These are phyloP conservation scores for Osmerus mordax DNA, from an alignment of 2,113 vertebrate species.

Conservation along the genomic window DNA sequence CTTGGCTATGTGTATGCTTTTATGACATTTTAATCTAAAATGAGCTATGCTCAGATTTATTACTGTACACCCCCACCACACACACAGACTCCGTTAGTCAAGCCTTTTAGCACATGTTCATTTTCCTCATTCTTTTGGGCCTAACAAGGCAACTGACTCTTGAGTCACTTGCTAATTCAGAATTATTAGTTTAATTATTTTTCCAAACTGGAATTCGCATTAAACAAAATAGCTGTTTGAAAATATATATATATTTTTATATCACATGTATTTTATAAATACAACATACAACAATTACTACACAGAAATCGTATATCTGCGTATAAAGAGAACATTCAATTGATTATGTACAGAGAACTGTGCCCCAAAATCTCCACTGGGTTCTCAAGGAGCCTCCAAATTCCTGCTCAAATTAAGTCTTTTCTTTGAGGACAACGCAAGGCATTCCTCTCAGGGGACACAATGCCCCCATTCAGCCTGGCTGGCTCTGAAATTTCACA, in stretches of 20 bases:
- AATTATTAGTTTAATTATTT: no score
- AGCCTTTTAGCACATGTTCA: no score
- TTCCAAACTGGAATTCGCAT: no score
- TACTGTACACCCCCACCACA: no score
- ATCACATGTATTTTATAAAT: no score
- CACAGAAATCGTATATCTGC: slow-evolving; percentile 11
- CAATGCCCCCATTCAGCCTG: slow-evolving; percentile 91
- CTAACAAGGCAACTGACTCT: no score
- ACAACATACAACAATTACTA: no score
- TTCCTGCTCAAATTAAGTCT: slow-evolving; percentile 92
- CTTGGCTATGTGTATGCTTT: not conserved
- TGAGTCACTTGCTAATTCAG: no score
- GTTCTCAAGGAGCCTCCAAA: slow-evolving; percentile 91
- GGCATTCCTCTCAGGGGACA: slow-evolving; percentile 88
- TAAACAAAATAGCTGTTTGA: no score
- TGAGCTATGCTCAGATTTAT: no score
- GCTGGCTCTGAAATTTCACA: slow-evolving; percentile 90
- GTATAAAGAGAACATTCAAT: slow-evolving; percentile 54
- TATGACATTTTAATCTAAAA: not conserved
- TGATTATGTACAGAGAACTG: slow-evolving; percentile 59
- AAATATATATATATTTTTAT: no score
- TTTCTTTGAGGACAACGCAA: slow-evolving; percentile 82
- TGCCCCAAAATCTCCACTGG: slow-evolving; percentile 69
- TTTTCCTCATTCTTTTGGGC: no score
- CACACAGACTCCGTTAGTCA: not conserved